Evolutionary conservation across 2,113 vertebrate genomes (phyloP).

Genomic region (Genyomyrus donnyi): DNA sequence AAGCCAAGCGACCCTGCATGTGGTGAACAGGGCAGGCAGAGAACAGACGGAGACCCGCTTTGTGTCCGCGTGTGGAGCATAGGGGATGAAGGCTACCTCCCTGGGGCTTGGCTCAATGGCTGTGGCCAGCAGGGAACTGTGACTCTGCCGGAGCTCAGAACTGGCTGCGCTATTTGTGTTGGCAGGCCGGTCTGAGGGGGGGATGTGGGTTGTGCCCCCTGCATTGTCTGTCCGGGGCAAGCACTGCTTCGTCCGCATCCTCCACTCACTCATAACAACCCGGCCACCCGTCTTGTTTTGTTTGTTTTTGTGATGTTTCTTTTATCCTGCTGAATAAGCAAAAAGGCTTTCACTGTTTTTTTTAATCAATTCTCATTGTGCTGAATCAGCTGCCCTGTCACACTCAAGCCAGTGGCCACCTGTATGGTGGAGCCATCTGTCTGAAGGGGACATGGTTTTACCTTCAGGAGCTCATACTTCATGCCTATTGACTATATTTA

Average conservation of each 20-base stretch:
- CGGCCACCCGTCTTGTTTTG: neutral
- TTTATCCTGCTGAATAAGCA: slow-evolving; percentile 36
- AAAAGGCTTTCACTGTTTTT: slow-evolving; percentile 11
- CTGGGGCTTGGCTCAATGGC: slow-evolving; percentile 14
- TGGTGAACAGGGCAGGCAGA: neutral
- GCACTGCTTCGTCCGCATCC: neutral
- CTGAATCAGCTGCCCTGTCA: slow-evolving; percentile 38
- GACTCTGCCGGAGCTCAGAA: slow-evolving; percentile 9
- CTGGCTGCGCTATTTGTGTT: slow-evolving; percentile 22
- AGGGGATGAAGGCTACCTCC: slow-evolving; percentile 18
- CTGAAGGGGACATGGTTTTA: neutral
- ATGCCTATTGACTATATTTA: neutral
- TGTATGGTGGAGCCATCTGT: slow-evolving; percentile 51
- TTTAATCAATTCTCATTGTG: slow-evolving; percentile 21
- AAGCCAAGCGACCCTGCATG: slow-evolving; percentile 14
- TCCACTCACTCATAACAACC: neutral
- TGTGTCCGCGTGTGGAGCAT: neutral
- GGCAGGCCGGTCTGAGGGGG: slow-evolving; percentile 6
- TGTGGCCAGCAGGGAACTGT: neutral
- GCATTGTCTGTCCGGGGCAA: slow-evolving; percentile 17
- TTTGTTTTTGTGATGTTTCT: slow-evolving; percentile 12
- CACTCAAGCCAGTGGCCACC: slow-evolving; percentile 28
- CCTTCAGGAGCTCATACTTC: neutral
- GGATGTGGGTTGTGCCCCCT: neutral
- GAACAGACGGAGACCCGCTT: slow-evolving; percentile 20